These are phyloP conservation scores for Scotopteryx bipunctaria DNA, from an alignment of 2,888 invertebrate genomes.

Conservation along the genomic window DNA sequence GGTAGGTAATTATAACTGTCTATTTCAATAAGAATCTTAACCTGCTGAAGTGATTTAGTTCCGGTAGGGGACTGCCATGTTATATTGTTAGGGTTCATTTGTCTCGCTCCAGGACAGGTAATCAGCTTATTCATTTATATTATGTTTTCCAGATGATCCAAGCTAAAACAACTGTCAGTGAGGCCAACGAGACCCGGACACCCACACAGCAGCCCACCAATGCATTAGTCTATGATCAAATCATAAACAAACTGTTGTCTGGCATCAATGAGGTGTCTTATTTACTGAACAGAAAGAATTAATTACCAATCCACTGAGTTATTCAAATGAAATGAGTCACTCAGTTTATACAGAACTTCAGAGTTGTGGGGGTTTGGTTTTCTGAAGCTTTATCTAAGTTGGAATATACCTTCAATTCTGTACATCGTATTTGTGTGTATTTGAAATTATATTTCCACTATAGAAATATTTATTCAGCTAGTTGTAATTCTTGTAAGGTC, in stretches of 20 bases:
- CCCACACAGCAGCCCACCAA: slow-evolving; percentile 42
- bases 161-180: slow-evolving; percentile 58
- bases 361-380: background rate
- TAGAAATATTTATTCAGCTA: background rate
- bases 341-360: background rate
- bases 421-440: background rate
- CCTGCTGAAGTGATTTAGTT: too few relatives aligned
- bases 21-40: too few relatives aligned
- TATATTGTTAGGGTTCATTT: too few relatives aligned
- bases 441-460: background rate
- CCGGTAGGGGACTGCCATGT: too few relatives aligned
- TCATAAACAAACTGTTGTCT: slow-evolving; percentile 63
- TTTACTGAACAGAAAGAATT: slow-evolving; percentile 63
- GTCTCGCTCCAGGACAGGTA: background rate
- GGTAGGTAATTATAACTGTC: slow-evolving; percentile 46
- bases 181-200: slow-evolving; percentile 54
- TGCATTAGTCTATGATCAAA: slow-evolving; percentile 56
- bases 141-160: slow-evolving; percentile 63
- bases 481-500: slow-evolving; percentile 3
- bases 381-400: background rate
- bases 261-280: slow-evolving; percentile 70
- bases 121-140: background rate
- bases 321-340: background rate
- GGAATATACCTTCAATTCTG: background rate
- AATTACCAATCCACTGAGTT: slow-evolving; percentile 22